Base-by-base conservation (phyloP, 1,140 invertebrate species). In the Brachionus calyciflorus region DNA sequence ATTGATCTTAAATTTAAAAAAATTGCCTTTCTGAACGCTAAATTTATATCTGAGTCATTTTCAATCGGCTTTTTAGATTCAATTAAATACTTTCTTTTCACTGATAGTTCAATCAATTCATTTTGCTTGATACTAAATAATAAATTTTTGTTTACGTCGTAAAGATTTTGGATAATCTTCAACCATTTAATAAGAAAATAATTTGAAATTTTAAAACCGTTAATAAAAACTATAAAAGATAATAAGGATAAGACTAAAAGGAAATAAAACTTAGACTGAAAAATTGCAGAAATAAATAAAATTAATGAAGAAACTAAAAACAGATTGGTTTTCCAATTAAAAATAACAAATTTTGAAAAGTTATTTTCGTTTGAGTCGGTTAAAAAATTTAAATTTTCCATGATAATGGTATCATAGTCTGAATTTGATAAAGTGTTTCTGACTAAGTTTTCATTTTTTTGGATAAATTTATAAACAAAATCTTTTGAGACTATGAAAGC, bases 351-450 rank as follows among this genome's bases (percentile, higher is more conserved):
- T 28, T n/a, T n/a, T n/a, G n/a, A 14, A 55, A 28, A 28, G 4
- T 26, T 28, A 17, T 12, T 0, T 55, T 28, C 3, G 24, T 12
- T 55, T 28, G 6, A n/a, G 14, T 3, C 37, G 51, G 14, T 14
- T n/a, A 37, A 37, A 37, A 60, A 37, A 33, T 60, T 33, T 37
- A 37, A 60, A 60, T 60, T 60, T 40, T 60, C 30, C 9, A 33
- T 37, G 9, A 60, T n/a, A n/a, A 60, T 60, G 12, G 9, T 1
- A 17, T 60, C 28, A 7, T 17, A n/a, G 9, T 60, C 55, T 17
- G 10, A 37, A 9, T 37, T 19, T 28, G 28, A 60, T 17, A 60
- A 4, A 19, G n/a, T 12, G 33, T 60, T 17, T 10, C 17, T 60
- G 14, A 60, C 9, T 19, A 37, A 9, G 19, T 60, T 9, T 17